phyloP scores from a whole-genome alignment of 92 coral and sea anemone species.

The Umimayanthus kanabou region DNA sequence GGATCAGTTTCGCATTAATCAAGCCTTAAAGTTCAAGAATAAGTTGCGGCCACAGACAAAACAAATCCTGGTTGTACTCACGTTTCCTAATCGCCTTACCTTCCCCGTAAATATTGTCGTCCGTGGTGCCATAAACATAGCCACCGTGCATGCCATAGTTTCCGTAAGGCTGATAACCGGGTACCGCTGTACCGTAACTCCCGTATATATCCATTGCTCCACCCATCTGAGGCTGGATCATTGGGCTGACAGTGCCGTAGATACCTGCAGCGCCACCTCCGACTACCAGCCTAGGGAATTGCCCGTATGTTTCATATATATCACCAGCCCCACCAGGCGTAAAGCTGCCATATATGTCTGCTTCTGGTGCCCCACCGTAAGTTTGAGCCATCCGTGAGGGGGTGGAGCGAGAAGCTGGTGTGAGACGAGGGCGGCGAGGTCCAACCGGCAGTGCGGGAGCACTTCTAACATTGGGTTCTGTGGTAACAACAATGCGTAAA shows the following conservation, averaged over 20 bases:
- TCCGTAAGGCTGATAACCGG: constrained; percentile 12
- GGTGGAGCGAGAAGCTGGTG: neutral
- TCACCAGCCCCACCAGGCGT: neutral
- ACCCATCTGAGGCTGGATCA: neutral
- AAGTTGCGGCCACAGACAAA: neutral
- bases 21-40: too few species aligned
- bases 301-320: neutral
- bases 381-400: neutral
- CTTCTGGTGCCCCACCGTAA: neutral
- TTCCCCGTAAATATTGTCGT: neutral
- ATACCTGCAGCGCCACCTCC: constrained; percentile 1
- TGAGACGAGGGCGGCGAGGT: neutral
- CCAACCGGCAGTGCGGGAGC: neutral
- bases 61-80: neutral
- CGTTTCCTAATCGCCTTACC: neutral
- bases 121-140: neutral
- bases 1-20: too few species aligned
- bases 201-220: constrained; percentile 20
- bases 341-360: neutral
- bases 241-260: neutral
- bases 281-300: neutral
- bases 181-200: neutral
- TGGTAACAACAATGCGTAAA: neutral
- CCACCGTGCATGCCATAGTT: constrained; percentile 1
- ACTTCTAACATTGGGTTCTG: neutral